Conservation (phyloP, 2,888 invertebrate genomes). For the Epinotia ramella region DNA sequence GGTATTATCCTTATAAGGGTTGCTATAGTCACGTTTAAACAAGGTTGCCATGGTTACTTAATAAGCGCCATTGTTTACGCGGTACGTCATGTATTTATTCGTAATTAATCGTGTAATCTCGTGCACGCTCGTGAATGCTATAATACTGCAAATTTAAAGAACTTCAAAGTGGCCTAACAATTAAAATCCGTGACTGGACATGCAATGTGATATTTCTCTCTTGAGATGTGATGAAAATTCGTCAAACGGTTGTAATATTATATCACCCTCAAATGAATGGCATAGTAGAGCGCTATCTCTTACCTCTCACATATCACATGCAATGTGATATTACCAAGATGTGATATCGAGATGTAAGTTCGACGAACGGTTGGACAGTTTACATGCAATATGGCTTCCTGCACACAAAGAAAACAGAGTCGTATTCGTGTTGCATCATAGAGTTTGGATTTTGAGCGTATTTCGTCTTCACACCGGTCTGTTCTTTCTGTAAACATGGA, state of each 20-base stretch:
- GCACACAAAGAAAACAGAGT: conserved; percentile 96
- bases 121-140: too few species aligned
- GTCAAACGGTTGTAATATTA: too few species aligned
- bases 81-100: too few species aligned
- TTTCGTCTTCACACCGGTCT: conserved; percentile 91
- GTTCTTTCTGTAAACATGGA: conserved; percentile 87
- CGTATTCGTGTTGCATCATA: conserved; percentile 96
- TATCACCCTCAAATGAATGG: not conserved
- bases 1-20: too few species aligned
- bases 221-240: too few species aligned
- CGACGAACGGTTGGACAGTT: not conserved
- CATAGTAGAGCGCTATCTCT: not conserved
- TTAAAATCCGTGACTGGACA: too few species aligned
- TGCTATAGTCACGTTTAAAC: too few species aligned
- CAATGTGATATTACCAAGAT: not conserved
- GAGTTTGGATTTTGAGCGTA: conserved; percentile 97
- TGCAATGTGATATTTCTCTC: not conserved
- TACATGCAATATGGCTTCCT: conserved; percentile 87
- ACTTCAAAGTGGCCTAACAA: too few species aligned
- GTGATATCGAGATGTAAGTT: not conserved
- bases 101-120: too few species aligned
- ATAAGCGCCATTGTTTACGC: too few species aligned
- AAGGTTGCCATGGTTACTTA: too few species aligned
- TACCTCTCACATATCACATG: not conserved
- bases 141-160: too few species aligned